These are phyloP conservation scores for Pluvialis apricaria DNA, from an alignment of 2,113 vertebrate species.

Conservation along the genomic window DNA sequence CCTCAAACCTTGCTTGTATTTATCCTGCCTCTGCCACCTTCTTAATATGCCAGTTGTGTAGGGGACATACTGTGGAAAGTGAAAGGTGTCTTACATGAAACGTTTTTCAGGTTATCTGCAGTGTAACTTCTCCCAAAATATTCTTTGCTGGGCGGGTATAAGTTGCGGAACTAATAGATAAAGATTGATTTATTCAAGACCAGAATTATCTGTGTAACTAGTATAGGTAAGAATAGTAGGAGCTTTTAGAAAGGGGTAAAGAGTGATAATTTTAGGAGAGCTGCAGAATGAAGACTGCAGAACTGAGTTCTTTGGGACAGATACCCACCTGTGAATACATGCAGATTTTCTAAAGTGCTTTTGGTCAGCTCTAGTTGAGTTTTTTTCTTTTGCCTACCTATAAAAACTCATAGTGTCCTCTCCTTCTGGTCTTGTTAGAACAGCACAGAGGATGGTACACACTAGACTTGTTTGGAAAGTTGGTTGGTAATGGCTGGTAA, in stretches of 20 bases:
- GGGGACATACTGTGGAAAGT: neutral
- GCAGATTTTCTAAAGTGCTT: neutral
- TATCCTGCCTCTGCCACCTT: neutral
- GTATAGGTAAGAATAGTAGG: neutral
- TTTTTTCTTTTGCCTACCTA: neutral
- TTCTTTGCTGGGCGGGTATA: neutral
- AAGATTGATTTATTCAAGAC: neutral
- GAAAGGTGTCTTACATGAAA: neutral
- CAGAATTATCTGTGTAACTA: neutral
- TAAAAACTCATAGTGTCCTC: neutral
- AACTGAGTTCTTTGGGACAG: neutral
- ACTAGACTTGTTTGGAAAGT: neutral
- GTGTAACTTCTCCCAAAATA: neutral
- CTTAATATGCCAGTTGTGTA: neutral
- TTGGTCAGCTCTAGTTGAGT: neutral
- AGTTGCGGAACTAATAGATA: neutral
- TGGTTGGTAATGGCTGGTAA: neutral
- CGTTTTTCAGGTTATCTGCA: neutral
- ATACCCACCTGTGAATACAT: neutral
- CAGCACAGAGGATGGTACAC: neutral
- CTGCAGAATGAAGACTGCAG: neutral
- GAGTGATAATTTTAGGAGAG: neutral
- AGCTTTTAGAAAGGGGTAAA: neutral
- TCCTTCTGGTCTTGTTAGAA: neutral
- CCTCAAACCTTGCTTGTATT: neutral